These are phyloP conservation scores for Chrysomela aeneicollis DNA, from an alignment of 2,888 invertebrate species.

Conservation along the genomic window DNA sequence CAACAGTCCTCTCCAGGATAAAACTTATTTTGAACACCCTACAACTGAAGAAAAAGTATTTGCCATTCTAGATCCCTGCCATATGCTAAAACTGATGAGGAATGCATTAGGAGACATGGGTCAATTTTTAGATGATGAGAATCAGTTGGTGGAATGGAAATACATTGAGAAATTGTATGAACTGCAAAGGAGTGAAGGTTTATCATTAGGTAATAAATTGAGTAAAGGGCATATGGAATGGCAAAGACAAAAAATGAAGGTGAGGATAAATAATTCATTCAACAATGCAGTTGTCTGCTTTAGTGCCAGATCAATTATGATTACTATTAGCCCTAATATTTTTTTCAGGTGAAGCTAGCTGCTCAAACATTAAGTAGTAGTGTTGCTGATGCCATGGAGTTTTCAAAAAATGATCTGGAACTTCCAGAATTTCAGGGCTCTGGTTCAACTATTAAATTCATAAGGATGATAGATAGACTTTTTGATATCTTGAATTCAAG, in stretches of 20 bases:
- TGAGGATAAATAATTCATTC: no score
- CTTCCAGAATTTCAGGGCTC: slow-evolving; percentile 39
- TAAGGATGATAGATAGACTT: slow-evolving; percentile 38
- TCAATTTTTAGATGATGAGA: slow-evolving; percentile 6
- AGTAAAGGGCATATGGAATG: slow-evolving; percentile 5
- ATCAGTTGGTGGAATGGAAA: slow-evolving; percentile 1
- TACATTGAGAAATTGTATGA: slow-evolving; percentile 4
- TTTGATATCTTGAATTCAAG: slow-evolving; percentile 46
- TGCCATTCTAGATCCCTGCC: slow-evolving; percentile 15
- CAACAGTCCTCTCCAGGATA: slow-evolving; percentile 11
- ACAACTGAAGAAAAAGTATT: slow-evolving; percentile 16
- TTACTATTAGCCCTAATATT: not conserved
- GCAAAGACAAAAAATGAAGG: slow-evolving; percentile 8
- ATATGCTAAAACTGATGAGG: slow-evolving; percentile 19
- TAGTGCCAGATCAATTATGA: no score
- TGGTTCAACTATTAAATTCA: slow-evolving; percentile 38
- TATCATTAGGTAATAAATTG: slow-evolving; percentile 1
- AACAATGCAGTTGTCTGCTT: no score
- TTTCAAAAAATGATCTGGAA: slow-evolving; percentile 37
- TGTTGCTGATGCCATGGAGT: slow-evolving; percentile 44
- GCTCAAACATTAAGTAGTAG: slow-evolving; percentile 28
- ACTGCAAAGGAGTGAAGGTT: slow-evolving; percentile 2
- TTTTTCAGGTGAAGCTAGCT: slow-evolving; percentile 22
- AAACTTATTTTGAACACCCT: slow-evolving; percentile 8
- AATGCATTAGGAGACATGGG: slow-evolving; percentile 16